Base-by-base conservation (phyloP, 1,140 invertebrate species). In the Vollenhovia emeryi region DNA sequence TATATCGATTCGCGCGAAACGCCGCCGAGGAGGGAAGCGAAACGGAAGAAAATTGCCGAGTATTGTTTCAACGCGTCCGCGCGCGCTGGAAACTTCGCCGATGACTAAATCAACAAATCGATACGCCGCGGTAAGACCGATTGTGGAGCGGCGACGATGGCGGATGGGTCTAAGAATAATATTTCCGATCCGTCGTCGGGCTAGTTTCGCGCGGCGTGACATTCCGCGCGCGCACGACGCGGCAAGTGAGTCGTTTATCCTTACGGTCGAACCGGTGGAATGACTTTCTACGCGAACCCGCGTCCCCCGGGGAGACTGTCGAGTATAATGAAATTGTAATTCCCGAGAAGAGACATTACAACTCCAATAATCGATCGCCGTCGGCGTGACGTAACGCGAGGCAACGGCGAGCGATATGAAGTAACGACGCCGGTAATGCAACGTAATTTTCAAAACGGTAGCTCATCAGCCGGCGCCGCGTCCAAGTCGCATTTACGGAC, bases 151-250 rank as follows among this genome's bases (percentile, higher is more conserved):
- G 33, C 64, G 24, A 50, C 74, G 60, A 68, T 57, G 83, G 66
- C 69, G 83, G 66, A 85, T 60, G 33, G n/a, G 85, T 57, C 85
- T 83, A 84, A 88, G 84, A 86, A 88, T 88, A 88, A 86, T 82
- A 36, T 82, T 79, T 57, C 62, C 84, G 75, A 69, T 86, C 73
- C 59, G 69, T 50, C 85, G 86, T 62, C 84, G 76, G 80, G 75
- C 66, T 52, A 86, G 83, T 84, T 85, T 79, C 74, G 84, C 84
- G 68, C 60, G 78, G 76, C 74, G 71, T 76, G 84, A 82, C 84
- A 78, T 86, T 86, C 84, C 71, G 43, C 24, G 9, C 45, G 15
- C 15, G 55, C 45, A 6, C 36, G 33, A 43, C 62, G 30, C 55
- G 11, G 55, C 69, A 48, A 69, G 80, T 33, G 59, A 78, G 59